Percentiles rank a stretch among this genome's conserved stretches.
Conservation (phyloP, 2,888 invertebrate genomes). For the Apoderus coryli region DNA sequence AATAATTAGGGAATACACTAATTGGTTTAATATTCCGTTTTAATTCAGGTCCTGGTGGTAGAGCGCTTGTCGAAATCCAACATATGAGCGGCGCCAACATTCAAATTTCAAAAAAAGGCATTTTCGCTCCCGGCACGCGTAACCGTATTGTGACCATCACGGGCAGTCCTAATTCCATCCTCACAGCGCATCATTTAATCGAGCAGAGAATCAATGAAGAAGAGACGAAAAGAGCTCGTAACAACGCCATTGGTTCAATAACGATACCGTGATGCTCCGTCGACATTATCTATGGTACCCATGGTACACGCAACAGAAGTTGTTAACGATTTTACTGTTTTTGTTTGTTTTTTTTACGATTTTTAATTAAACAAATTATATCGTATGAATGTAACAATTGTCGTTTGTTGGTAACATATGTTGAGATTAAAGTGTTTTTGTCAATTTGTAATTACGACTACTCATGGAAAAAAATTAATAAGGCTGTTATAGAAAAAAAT, state of each 20-base stretch:
- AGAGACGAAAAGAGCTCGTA: slow-evolving; percentile 86
- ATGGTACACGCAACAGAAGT: no score
- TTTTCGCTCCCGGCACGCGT: slow-evolving; percentile 91
- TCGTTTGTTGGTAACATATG: no score
- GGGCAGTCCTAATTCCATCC: slow-evolving; percentile 77
- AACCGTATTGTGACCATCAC: slow-evolving; percentile 95
- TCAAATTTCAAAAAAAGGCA: slow-evolving; percentile 97
- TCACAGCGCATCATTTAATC: slow-evolving; percentile 87
- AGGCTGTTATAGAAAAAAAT: no score
- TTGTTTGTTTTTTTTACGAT: no score
- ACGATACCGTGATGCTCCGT: slow-evolving; percentile 55
- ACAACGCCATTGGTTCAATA: slow-evolving; percentile 49
- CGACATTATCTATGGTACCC: no score
- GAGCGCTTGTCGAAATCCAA: slow-evolving; percentile 93
- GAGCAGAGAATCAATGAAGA: slow-evolving; percentile 94
- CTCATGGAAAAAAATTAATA: no score
- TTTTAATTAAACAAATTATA: no score
- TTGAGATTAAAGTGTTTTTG: no score
- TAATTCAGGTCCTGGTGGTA: slow-evolving; percentile 70
- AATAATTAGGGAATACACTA: no score
- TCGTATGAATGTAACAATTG: no score
- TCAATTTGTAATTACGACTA: no score
- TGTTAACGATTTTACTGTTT: no score
- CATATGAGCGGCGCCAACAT: slow-evolving; percentile 94
- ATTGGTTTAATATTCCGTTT: background rate